Evolutionary conservation across 2,888 invertebrate species (phyloP), one percentile per base, ranked within the genome.

Genomic region (Epsilonema sp.): DNA sequence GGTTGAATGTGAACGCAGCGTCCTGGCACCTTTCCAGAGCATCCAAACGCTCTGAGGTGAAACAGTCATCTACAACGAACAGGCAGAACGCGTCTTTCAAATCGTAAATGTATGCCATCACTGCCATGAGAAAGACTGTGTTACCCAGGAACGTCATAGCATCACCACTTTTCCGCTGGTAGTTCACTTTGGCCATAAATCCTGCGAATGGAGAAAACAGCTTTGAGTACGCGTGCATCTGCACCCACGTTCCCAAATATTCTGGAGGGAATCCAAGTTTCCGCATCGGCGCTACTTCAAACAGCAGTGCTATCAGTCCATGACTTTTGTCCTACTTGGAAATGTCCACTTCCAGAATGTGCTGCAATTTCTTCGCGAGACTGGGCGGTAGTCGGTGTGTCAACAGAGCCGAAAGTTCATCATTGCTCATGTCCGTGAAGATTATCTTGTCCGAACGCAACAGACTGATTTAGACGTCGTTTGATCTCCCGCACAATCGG

Each of bases 271-370:
- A 41, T 8, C 16, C 42, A 20, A 31, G 21, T 11, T n/a, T 13
- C 8, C 11, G 8, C 42, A 41, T 21, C 3, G 23, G 19, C 11
- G 5, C 11, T 11, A 41, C 3, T 41, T 41, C 42, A 41, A 41
- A 41, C 11, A 41, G 42, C 24, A 41, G 23, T 11, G 42, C 42
- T 11, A 37, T 20, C 19, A 5, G 5, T 11, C 26, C 31, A 8
- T 37, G 45, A n/a, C 47, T 36, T 22, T 23, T 41, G 42, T 41
- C 42, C 22, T 41, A 41, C n/a, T 41, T 41, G 13, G 22, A 22
- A 11, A 41, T 41, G 23, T 13, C 42, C 4, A 36, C 13, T 21
- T 41, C 23, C 39, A 20, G 4, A 38, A 11, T 26, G 31, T 31
- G 8, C 31, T 31, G 8, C 31, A 31, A 16, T 16, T 31, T 8